phyloP scores from a whole-genome alignment of 64 coral and sea anemone species.

The Catalaphyllia jardinei region DNA sequence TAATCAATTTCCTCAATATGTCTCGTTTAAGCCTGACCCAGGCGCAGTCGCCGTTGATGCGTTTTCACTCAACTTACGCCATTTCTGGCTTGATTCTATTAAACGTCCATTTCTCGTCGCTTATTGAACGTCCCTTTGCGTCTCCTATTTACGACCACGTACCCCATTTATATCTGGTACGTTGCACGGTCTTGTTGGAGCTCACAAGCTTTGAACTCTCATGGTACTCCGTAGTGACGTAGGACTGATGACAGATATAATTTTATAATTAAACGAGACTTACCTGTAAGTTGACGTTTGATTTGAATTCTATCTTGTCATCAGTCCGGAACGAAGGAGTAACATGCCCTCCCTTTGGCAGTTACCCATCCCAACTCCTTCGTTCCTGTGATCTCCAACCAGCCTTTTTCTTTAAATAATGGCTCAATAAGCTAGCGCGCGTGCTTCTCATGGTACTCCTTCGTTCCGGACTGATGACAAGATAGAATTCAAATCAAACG shows the following conservation, averaged over 20 bases:
- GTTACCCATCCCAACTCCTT: too few relatives aligned
- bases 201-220: conserved; percentile 7
- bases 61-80: too few relatives aligned
- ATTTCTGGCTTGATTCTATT: too few relatives aligned
- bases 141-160: conserved; percentile 4
- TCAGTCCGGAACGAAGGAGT: conserved; percentile 78
- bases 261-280: conserved; percentile 45
- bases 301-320: conserved; percentile 62
- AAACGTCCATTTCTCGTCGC: too few relatives aligned
- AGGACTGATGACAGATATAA: conserved; percentile 37
- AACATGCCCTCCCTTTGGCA: conserved; percentile 38
- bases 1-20: too few relatives aligned
- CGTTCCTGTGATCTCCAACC: too few relatives aligned
- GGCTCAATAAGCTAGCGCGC: too few relatives aligned
- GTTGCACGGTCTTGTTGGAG: too few relatives aligned
- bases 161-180: too few relatives aligned
- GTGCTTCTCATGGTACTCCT: conserved; percentile 67
- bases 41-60: too few relatives aligned
- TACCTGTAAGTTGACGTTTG: conserved; percentile 54
- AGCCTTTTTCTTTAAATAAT: too few relatives aligned
- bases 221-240: conserved; percentile 33
- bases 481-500: conserved; percentile 59
- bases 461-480: conserved; percentile 79
- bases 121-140: neutral
- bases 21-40: too few relatives aligned